A percentile compares a stretch with the other conserved stretches of the same genome.
These are phyloP conservation scores for Agrotis clavis DNA, from an alignment of 2,888 invertebrate species.

Conservation along the genomic window DNA sequence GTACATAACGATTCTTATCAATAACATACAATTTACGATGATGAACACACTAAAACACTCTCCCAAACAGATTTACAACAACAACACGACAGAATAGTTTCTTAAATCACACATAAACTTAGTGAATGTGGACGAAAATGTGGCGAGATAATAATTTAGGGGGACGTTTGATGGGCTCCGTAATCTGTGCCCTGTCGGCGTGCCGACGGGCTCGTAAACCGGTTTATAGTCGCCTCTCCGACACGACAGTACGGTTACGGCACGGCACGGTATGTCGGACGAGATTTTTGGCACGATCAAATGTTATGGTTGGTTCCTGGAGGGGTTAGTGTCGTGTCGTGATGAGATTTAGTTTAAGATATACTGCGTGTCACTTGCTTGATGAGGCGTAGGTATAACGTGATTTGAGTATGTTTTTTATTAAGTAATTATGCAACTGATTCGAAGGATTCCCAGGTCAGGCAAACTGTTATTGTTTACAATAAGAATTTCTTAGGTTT, in stretches of 20 bases:
- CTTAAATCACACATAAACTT: constrained; percentile 64
- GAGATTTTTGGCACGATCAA: constrained; percentile 57
- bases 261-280: constrained; percentile 43
- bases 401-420: background rate
- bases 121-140: constrained; percentile 66
- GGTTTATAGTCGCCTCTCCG: constrained; percentile 65
- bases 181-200: constrained; percentile 64
- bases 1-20: constrained; percentile 16
- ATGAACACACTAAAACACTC: constrained; percentile 37
- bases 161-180: constrained; percentile 63
- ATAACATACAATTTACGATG: constrained; percentile 26
- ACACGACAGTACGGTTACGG: constrained; percentile 37
- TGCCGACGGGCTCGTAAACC: constrained; percentile 63
- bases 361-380: constrained; percentile 31
- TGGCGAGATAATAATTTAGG: constrained; percentile 69
- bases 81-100: constrained; percentile 46
- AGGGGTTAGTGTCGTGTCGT: constrained; percentile 39
- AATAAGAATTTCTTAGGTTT: no score
- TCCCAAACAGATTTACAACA: constrained; percentile 39
- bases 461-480: no score
- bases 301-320: constrained; percentile 44
- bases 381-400: constrained; percentile 9
- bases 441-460: no score
- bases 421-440: background rate
- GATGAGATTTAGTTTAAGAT: constrained; percentile 41